Evolutionary conservation across 2,113 vertebrate genomes (phyloP), one percentile per base, ranked within the genome.

Genomic region (Entelurus aequoreus): DNA sequence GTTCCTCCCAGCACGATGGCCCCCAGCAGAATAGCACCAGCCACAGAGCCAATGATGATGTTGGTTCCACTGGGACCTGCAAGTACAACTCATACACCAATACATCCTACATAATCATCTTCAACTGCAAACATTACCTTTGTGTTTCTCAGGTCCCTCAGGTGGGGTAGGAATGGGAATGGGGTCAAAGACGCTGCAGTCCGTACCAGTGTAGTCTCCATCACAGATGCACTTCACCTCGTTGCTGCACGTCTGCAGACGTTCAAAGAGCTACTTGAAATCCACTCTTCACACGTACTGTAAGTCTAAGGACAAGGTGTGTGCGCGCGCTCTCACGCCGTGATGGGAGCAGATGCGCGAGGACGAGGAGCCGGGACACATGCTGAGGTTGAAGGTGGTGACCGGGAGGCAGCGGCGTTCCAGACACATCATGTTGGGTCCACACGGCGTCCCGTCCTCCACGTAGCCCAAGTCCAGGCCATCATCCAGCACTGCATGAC

Each of bases 11-110:
- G 92, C 87, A 99, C 93, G 85, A 99, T 97, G 81, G 97, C 96
- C 71, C 92, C 97, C 72, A 99, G 85, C 76, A 98, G 92, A 80
- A 98, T 95, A 42, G 95, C 95, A 77, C 97, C 97, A 4, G 97
- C 97, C 60, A 99, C 95, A 59, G 97, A 96, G 78, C 97, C 97
- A 49, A 99, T 99, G 74, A 99, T 98, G 88, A 99, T 99, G 82
- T 98, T 99, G 89, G 97, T 98, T 62, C 96, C 97, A 71, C 96
- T 99, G 80, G 96, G 97, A 92, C 97, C 97, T 98, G 91, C 55
- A 85, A 82, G 70, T 75, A 15, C 8, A 36, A 37, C 48, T 13
- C 6, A 9, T 36, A 15, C 7, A n/a, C 5, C 10, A 46, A 12
- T 46, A 46, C 42, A 2, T 4, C 42, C 10, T 12, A 53, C 1